Conservation (phyloP, 2,888 invertebrate species). For the Acanthosepion pharaonis region DNA sequence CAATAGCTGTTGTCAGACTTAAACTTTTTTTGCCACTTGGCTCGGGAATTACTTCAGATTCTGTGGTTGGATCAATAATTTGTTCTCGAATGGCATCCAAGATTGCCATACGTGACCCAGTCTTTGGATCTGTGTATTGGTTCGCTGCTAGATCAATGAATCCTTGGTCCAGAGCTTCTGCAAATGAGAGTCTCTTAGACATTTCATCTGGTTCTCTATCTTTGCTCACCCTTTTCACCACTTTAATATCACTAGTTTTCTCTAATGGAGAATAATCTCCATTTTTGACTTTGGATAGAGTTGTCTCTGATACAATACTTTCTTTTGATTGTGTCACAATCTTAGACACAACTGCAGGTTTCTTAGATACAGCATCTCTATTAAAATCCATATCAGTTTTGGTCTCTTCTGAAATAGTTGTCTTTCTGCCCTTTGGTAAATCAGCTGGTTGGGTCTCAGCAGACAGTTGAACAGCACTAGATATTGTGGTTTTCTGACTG, state of each 20-base stretch:
- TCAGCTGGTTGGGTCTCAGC: not conserved
- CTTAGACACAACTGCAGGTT: not conserved
- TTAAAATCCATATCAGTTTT: not conserved
- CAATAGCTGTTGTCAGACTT: slow-evolving; percentile 79
- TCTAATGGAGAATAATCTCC: not conserved
- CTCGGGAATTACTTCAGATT: slow-evolving; percentile 45
- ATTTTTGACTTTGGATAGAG: not conserved
- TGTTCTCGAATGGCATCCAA: slow-evolving; percentile 85
- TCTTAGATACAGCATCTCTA: not conserved
- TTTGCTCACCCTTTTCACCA: not conserved
- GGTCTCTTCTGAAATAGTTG: not conserved
- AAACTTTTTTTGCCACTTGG: slow-evolving; percentile 52
- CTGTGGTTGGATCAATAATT: slow-evolving; percentile 58
- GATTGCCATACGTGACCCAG: slow-evolving; percentile 85
- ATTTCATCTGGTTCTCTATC: slow-evolving; percentile 51
- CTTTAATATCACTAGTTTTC: not conserved
- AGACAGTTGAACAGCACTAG: not conserved
- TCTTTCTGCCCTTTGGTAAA: not conserved
- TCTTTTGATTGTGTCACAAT: not conserved
- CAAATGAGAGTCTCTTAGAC: slow-evolving; percentile 64
- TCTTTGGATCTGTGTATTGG: slow-evolving; percentile 76
- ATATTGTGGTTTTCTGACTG: not conserved
- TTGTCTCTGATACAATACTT: not conserved
- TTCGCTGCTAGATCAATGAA: slow-evolving; percentile 77
- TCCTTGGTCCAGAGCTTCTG: slow-evolving; percentile 89